These are phyloP conservation scores for Pangasius krempfi DNA, from an alignment of 2,797 vertebrate genomes.

Conservation along the genomic window DNA sequence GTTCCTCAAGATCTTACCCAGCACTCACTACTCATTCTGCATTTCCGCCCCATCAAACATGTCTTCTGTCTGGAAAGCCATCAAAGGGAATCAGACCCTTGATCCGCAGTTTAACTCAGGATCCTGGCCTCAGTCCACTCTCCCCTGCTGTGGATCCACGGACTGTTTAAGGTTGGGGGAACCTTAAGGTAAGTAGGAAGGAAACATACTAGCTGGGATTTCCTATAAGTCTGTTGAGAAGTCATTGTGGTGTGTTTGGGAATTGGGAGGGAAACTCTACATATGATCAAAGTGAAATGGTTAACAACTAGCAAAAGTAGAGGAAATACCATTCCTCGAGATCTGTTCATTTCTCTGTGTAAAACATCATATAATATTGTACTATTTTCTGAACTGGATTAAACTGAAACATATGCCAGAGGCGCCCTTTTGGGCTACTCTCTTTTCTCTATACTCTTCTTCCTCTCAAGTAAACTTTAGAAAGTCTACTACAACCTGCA, in stretches of 20 bases:
- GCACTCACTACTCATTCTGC: not conserved
- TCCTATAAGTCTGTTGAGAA: conserved; percentile 38
- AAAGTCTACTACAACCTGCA: not conserved
- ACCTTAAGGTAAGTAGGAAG: conserved; percentile 23
- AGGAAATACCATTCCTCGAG: conserved; percentile 71
- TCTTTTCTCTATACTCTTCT: conserved; percentile 31
- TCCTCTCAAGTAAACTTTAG: conserved; percentile 29
- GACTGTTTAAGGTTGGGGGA: not conserved
- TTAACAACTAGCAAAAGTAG: conserved; percentile 66
- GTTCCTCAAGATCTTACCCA: conserved; percentile 5
- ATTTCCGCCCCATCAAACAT: conserved; percentile 30
- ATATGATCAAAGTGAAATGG: conserved; percentile 66
- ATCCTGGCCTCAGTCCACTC: conserved; percentile 13
- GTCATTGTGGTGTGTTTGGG: conserved; percentile 9
- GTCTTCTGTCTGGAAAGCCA: conserved; percentile 20
- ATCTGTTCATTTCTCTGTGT: conserved; percentile 69
- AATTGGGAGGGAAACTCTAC: not conserved
- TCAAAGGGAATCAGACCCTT: conserved; percentile 26
- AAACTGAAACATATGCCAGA: conserved; percentile 74
- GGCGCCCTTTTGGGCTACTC: conserved; percentile 25
- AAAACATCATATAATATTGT: conserved; percentile 69
- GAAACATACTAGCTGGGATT: conserved; percentile 48
- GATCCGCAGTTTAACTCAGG: conserved; percentile 5
- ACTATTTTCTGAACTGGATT: conserved; percentile 64
- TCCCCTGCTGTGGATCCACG: not conserved